Evolutionary conservation across 2,888 invertebrate genomes (phyloP).

Genomic region (Altica lythri): DNA sequence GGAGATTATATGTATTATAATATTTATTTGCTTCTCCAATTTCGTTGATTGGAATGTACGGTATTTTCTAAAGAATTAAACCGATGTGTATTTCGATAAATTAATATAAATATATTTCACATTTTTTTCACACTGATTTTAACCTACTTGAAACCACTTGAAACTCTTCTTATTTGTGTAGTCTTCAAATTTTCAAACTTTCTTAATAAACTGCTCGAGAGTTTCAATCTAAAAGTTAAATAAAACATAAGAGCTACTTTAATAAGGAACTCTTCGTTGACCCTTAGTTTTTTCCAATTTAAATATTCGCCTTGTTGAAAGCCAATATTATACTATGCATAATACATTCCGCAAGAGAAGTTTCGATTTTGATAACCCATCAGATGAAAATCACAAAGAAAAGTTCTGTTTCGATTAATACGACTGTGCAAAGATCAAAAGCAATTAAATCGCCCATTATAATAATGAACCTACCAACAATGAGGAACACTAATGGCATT

Average conservation of each 20-base stretch:
- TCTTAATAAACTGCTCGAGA: slow-evolving; percentile 18
- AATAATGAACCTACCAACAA: slow-evolving; percentile 23
- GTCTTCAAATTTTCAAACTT: slow-evolving; percentile 11
- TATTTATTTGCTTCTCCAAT: too few relatives aligned
- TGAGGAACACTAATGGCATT: slow-evolving; percentile 21
- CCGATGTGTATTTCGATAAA: too few relatives aligned
- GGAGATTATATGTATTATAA: too few relatives aligned
- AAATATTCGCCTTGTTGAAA: slow-evolving; percentile 11
- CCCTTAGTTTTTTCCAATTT: slow-evolving; percentile 17
- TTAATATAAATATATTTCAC: too few relatives aligned
- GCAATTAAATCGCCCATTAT: slow-evolving; percentile 11
- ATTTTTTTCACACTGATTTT: too few relatives aligned
- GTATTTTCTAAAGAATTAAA: too few relatives aligned
- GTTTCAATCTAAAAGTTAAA: slow-evolving; percentile 18
- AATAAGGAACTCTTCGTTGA: slow-evolving; percentile 10
- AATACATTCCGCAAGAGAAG: slow-evolving; percentile 9
- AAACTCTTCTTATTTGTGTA: slow-evolving; percentile 13
- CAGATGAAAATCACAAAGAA: slow-evolving; percentile 6
- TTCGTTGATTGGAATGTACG: too few relatives aligned
- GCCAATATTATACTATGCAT: slow-evolving; percentile 24
- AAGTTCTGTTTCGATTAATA: slow-evolving; percentile 10
- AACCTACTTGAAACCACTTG: neutral
- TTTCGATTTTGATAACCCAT: slow-evolving; percentile 5
- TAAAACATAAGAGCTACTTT: slow-evolving; percentile 12
- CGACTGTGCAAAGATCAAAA: slow-evolving; percentile 14